phyloP scores from a whole-genome alignment of 2,888 invertebrate genomes.

The Cephus rjabovi region DNA sequence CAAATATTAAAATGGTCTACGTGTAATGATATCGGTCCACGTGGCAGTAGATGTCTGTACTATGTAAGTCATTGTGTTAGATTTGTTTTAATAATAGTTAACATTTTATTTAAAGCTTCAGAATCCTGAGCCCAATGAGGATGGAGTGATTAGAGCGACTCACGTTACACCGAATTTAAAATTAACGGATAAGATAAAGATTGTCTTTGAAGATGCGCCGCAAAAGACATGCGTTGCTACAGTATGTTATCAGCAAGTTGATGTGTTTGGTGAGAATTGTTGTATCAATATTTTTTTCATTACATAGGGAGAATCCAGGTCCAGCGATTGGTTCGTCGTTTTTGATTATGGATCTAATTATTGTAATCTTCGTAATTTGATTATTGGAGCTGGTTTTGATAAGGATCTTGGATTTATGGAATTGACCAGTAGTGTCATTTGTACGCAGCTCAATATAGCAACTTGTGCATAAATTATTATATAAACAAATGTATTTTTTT shows the following conservation, averaged over 20 bases:
- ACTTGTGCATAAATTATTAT: constrained; percentile 27
- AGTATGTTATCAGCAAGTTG: constrained; percentile 21
- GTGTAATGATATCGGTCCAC: constrained; percentile 34
- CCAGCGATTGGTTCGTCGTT: constrained; percentile 43
- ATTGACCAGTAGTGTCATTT: constrained; percentile 37
- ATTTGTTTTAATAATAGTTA: neutral
- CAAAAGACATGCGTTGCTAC: constrained; percentile 38
- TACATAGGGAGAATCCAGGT: constrained; percentile 42
- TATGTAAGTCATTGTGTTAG: constrained; percentile 27
- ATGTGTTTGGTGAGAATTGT: neutral
- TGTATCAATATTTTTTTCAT: neutral
- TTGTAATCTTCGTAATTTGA: constrained; percentile 47
- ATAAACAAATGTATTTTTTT: constrained; percentile 11
- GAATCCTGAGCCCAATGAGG: constrained; percentile 20
- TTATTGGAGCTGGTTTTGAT: constrained; percentile 36
- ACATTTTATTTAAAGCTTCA: constrained; percentile 21
- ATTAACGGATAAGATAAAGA: constrained; percentile 34
- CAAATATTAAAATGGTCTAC: constrained; percentile 48
- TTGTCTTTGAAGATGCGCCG: constrained; percentile 30
- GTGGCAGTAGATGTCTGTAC: constrained; percentile 39
- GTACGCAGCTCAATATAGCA: constrained; percentile 48
- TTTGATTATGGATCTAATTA: constrained; percentile 51
- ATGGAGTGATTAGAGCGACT: constrained; percentile 37
- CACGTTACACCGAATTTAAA: constrained; percentile 33
- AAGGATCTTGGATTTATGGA: constrained; percentile 35